phyloP scores from a whole-genome alignment of 2,113 vertebrate genomes.

The Hyla sarda region DNA sequence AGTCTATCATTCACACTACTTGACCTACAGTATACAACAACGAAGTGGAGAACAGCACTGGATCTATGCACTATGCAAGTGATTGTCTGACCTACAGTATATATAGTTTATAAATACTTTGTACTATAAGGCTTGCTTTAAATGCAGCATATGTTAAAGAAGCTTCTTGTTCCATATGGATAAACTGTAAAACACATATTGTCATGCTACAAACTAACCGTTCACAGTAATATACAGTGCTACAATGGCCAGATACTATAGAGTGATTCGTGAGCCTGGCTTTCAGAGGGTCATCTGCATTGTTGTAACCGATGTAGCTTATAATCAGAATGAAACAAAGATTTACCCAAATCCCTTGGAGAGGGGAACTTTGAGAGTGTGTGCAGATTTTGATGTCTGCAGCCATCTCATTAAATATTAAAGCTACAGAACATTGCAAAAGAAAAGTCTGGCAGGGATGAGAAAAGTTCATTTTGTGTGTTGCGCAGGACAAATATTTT shows the following conservation, averaged over 20 bases:
- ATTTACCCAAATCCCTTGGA: constrained; percentile 19
- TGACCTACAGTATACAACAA: background rate
- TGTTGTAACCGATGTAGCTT: background rate
- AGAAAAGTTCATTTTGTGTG: background rate
- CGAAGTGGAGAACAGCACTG: too few species aligned
- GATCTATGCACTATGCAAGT: too few species aligned
- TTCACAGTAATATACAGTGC: background rate
- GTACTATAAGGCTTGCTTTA: background rate
- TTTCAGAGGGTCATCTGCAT: background rate
- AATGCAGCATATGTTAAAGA: background rate
- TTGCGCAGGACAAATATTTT: constrained; percentile 14
- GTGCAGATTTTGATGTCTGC: constrained; percentile 28
- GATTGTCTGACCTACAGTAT: background rate
- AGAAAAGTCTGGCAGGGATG: background rate
- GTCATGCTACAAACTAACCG: background rate
- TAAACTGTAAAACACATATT: background rate
- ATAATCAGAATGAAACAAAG: constrained; percentile 7
- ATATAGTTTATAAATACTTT: background rate
- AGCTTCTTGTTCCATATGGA: too few species aligned
- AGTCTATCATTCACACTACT: background rate
- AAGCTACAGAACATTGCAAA: constrained; percentile 15
- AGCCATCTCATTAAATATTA: constrained; percentile 34
- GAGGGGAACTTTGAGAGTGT: background rate
- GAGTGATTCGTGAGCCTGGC: background rate
- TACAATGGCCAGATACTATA: background rate